A percentile compares a stretch with the other conserved stretches of the same genome.
Evolutionary conservation across 2,888 invertebrate genomes (phyloP).

Genomic region (Arrhopalites spinosus): DNA sequence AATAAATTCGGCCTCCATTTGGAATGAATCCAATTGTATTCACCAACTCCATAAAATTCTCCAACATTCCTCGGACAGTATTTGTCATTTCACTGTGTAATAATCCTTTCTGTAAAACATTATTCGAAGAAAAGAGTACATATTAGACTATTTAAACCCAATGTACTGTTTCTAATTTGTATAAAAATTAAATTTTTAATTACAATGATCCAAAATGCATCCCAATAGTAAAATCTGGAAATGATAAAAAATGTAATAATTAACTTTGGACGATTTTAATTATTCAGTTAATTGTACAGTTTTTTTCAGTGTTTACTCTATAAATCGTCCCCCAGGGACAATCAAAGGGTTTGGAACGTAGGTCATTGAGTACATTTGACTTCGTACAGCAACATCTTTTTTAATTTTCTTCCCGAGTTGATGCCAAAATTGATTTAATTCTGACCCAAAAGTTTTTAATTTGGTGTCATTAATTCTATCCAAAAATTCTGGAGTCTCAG

Average conservation of each 20-base stretch:
- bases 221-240: slow-evolving; percentile 76
- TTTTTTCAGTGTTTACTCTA: slow-evolving; percentile 57
- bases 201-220: slow-evolving; percentile 94
- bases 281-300: too few relatives aligned
- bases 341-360: slow-evolving; percentile 68
- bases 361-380: slow-evolving; percentile 62
- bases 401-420: slow-evolving; percentile 69
- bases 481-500: slow-evolving; percentile 72
- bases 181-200: too few relatives aligned
- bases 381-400: slow-evolving; percentile 70
- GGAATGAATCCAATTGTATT: slow-evolving; percentile 81
- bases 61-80: slow-evolving; percentile 80
- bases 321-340: slow-evolving; percentile 74
- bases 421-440: slow-evolving; percentile 62
- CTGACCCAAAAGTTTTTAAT: slow-evolving; percentile 73
- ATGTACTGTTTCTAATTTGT: too few relatives aligned
- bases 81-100: slow-evolving; percentile 80
- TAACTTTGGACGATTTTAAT: too few relatives aligned
- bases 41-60: slow-evolving; percentile 82
- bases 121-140: too few relatives aligned
- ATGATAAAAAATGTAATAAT: too few relatives aligned
- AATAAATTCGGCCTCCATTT: slow-evolving; percentile 90
- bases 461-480: slow-evolving; percentile 71
- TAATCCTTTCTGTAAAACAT: too few relatives aligned
- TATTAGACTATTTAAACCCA: too few relatives aligned